These are phyloP conservation scores for Hypothenemus hampei DNA, from an alignment of 1,140 invertebrate species.

Conservation along the genomic window DNA sequence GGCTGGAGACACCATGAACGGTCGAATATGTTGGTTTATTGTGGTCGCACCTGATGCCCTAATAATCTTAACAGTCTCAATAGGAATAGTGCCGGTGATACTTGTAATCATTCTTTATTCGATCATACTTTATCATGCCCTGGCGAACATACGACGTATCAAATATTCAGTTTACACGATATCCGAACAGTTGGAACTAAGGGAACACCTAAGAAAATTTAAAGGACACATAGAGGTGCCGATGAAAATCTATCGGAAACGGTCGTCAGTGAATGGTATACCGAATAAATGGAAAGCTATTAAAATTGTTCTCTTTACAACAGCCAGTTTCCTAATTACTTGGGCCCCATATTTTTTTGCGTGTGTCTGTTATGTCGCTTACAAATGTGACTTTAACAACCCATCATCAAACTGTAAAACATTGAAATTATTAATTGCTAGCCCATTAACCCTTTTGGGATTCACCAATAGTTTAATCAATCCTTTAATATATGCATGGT, in stretches of 20 bases:
- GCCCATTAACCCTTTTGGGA: constrained; percentile 53
- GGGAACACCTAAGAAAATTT: constrained; percentile 34
- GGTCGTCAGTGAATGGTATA: constrained; percentile 19
- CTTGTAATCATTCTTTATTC: constrained; percentile 51
- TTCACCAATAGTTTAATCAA: constrained; percentile 65
- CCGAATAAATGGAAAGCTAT: constrained; percentile 54
- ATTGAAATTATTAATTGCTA: constrained; percentile 47
- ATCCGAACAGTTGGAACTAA: constrained; percentile 14
- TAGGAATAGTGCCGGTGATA: constrained; percentile 51
- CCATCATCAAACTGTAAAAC: constrained; percentile 47
- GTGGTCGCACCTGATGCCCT: constrained; percentile 48
- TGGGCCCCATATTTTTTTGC: constrained; percentile 50
- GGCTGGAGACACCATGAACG: constrained; percentile 47
- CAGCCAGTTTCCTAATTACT: constrained; percentile 50
- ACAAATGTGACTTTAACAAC: constrained; percentile 49
- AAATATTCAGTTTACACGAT: constrained; percentile 23
- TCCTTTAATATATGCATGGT: constrained; percentile 68
- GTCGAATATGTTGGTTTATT: constrained; percentile 51
- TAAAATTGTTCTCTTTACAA: constrained; percentile 54
- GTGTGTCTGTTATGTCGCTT: constrained; percentile 47
- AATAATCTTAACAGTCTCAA: constrained; percentile 49
- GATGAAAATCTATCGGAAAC: background rate
- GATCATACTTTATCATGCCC: constrained; percentile 50
- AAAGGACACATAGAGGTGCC: constrained; percentile 26
- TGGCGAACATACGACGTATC: constrained; percentile 48